These are phyloP conservation scores for Origma solitaria DNA, from an alignment of 2,113 vertebrate species.

Conservation along the genomic window DNA sequence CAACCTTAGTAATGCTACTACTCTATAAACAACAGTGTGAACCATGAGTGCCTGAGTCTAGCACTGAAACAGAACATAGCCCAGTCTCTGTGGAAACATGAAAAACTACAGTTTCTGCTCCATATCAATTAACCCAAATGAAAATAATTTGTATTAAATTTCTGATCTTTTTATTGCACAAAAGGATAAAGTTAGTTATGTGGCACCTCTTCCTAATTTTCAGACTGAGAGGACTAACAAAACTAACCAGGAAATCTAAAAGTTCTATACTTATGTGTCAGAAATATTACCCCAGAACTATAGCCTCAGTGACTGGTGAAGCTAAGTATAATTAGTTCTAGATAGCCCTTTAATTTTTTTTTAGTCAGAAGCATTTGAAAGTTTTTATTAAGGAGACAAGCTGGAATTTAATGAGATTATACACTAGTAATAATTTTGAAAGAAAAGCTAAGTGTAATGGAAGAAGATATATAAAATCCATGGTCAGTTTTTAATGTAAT, in stretches of 20 bases:
- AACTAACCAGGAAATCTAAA: not conserved
- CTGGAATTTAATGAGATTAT: not conserved
- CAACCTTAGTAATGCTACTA: not conserved
- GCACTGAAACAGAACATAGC: not conserved
- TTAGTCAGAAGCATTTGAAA: not conserved
- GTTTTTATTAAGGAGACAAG: not conserved
- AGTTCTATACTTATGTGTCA: not conserved
- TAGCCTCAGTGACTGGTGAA: not conserved
- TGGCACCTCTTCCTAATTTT: not conserved
- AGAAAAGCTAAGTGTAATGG: not conserved
- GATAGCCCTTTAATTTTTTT: not conserved
- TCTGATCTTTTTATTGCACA: not conserved
- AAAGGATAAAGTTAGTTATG: not conserved
- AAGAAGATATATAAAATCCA: not conserved
- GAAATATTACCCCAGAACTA: not conserved
- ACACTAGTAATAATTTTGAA: not conserved
- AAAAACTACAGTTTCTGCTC: not conserved
- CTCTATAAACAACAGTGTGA: not conserved
- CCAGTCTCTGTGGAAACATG: not conserved
- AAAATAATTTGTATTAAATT: not conserved
- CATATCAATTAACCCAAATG: not conserved
- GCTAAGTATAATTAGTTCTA: not conserved
- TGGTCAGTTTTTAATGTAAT: slow-evolving; percentile 12
- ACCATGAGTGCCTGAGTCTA: not conserved
- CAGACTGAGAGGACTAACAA: not conserved